Conservation (phyloP, 1,140 invertebrate genomes). For the Hypothenemus hampei region DNA sequence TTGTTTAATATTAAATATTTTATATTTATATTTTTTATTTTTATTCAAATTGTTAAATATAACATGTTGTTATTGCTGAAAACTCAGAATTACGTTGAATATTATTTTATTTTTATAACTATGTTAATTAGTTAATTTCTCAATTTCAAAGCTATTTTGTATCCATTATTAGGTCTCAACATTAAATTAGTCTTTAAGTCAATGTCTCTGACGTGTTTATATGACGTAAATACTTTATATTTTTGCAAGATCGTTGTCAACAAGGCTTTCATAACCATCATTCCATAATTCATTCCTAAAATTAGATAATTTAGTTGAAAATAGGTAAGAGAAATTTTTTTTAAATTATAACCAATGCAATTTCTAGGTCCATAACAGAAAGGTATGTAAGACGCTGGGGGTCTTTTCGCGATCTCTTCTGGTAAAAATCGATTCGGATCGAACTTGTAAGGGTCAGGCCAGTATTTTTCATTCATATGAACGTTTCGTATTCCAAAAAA, state of each 20-base stretch:
- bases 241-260: conserved; percentile 41
- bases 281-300: conserved; percentile 46
- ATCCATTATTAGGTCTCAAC: conserved; percentile 24
- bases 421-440: conserved; percentile 64
- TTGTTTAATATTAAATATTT: too few species aligned
- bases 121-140: not conserved
- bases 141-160: conserved; percentile 19
- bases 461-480: conserved; percentile 50
- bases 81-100: too few species aligned
- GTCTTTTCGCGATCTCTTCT: conserved; percentile 46
- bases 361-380: conserved; percentile 65
- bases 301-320: not conserved
- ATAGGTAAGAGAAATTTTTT: not conserved
- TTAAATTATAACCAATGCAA: conserved; percentile 54
- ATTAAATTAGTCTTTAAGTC: conserved; percentile 27
- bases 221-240: conserved; percentile 32
- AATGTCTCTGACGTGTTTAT: conserved; percentile 26
- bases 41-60: too few species aligned
- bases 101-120: too few species aligned
- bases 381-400: conserved; percentile 54
- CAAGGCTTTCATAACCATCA: conserved; percentile 45
- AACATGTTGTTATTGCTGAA: too few species aligned
- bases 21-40: too few species aligned
- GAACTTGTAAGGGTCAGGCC: conserved; percentile 60
- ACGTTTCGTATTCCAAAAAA: conserved; percentile 32